Evolutionary conservation across 2,888 invertebrate species (phyloP), one percentile per base, ranked within the genome.

Genomic region (Tipula vernalis): DNA sequence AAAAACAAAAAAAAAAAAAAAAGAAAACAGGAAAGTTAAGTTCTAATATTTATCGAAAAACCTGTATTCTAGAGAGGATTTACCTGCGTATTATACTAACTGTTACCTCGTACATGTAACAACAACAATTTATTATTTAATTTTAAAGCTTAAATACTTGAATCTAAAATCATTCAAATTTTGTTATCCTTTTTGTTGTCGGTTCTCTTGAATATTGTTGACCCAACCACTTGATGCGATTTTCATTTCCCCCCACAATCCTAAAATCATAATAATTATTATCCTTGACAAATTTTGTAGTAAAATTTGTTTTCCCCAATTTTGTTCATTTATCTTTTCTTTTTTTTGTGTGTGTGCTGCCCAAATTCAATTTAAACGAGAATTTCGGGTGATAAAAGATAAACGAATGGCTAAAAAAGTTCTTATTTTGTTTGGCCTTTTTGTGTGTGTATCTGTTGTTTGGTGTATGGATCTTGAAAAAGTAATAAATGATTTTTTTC

Each of bases 311-410:
- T 51, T 51, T 15, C n/a, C 51, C n/a, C 51, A 51, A 51, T 71
- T 71, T 28, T 18, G 71, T 28, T 28, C 18, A 28, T 28, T 71
- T 51, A 15, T 51, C 15, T 51, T 51, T 1, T 2, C 1, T 1
- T 18, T 51, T 51, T 18, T 71, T 28, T 71, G n/a, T n/a, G n/a
- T 18, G 18, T 71, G 71, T 71, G 12, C 28, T 28, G 71, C 12
- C 71, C 71, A 71, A 71, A 71, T 71, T 71, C 71, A 71, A 71
- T 71, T 71, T 71, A 71, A 71, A 71, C 71, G 71, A 71, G 71
- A 71, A 71, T 71, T 71, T 71, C 71, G 71, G 71, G 71, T 71
- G 71, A 71, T 71, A 71, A 71, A 71, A 71, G 71, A 71, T 71
- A 71, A 71, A 71, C 71, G 71, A 71, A 71, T 71, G 71, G 28